A percentile compares a stretch with the other conserved stretches of the same genome.
Conservation (phyloP, 2,113 vertebrate genomes). For the Meleagris gallopavo region DNA sequence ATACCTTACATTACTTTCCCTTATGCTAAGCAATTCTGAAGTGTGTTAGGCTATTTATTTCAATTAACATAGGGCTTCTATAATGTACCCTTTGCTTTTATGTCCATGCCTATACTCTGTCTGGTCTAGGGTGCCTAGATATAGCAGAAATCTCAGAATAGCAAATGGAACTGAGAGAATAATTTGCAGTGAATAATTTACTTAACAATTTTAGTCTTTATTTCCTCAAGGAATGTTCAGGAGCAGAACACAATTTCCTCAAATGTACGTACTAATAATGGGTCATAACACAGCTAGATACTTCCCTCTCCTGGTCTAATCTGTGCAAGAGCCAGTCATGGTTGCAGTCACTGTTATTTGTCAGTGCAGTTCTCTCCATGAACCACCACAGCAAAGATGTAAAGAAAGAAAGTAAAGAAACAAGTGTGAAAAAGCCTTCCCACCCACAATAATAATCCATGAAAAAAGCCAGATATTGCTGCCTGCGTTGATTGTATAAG, state of each 20-base stretch:
- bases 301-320: conserved; percentile 40
- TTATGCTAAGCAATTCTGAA: not conserved
- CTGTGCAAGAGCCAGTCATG: not conserved
- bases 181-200: conserved; percentile 68
- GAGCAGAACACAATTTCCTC: conserved; percentile 49
- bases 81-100: not conserved
- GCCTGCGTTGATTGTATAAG: not conserved
- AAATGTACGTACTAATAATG: conserved; percentile 54
- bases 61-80: not conserved
- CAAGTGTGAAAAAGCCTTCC: not conserved
- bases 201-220: conserved; percentile 52
- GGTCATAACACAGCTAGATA: conserved; percentile 12
- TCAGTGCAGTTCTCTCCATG: not conserved
- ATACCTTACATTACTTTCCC: not conserved
- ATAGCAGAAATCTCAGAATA: conserved; percentile 41
- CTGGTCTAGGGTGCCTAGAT: not conserved
- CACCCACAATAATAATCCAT: not conserved
- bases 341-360: not conserved
- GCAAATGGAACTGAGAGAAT: conserved; percentile 27
- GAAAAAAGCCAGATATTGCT: not conserved
- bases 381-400: not conserved
- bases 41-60: not conserved
- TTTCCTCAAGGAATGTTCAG: conserved; percentile 54
- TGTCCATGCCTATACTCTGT: not conserved
- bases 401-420: not conserved